Percentiles rank a stretch among this genome's conserved stretches.
Evolutionary conservation across 2,797 vertebrate species (phyloP).

Genomic region (Ptychadena robeensis): DNA sequence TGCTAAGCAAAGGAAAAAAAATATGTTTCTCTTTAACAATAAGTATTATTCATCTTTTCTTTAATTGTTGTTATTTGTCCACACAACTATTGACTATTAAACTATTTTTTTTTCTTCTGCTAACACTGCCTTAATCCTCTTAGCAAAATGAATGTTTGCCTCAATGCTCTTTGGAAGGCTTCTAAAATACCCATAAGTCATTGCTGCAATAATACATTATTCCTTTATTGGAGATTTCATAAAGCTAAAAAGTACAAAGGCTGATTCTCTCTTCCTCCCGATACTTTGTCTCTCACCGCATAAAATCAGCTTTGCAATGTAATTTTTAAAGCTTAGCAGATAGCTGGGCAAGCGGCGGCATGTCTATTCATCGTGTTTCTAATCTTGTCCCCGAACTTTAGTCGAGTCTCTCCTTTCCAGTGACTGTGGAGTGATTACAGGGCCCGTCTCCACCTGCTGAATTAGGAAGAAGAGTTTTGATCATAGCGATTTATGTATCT

Average conservation of each 20-base stretch:
- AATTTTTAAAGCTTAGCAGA: slow-evolving; percentile 27
- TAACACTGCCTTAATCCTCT: slow-evolving; percentile 4
- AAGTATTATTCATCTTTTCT: neutral
- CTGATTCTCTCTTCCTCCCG: neutral
- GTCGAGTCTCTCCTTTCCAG: neutral
- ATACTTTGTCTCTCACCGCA: slow-evolving; percentile 23
- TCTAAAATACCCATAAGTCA: slow-evolving; percentile 16
- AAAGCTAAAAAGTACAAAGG: slow-evolving; percentile 14
- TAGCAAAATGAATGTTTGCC: neutral
- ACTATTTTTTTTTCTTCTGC: neutral
- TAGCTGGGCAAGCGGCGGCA: neutral
- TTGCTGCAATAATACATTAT: neutral
- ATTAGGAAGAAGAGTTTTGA: neutral
- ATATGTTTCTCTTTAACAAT: neutral
- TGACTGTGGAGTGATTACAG: neutral
- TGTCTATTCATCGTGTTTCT: neutral
- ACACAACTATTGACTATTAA: slow-evolving; percentile 2
- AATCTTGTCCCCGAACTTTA: slow-evolving; percentile 5
- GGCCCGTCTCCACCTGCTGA: neutral
- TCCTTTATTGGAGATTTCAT: slow-evolving; percentile 8
- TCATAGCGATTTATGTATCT: neutral
- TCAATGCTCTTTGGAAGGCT: slow-evolving; percentile 18
- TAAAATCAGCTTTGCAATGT: slow-evolving; percentile 24
- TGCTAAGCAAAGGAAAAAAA: too few species aligned
- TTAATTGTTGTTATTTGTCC: neutral